Percentiles rank a stretch among this genome's conserved stretches.
Conservation (phyloP, 1,140 invertebrate genomes). For the Diabrotica undecimpunctata region DNA sequence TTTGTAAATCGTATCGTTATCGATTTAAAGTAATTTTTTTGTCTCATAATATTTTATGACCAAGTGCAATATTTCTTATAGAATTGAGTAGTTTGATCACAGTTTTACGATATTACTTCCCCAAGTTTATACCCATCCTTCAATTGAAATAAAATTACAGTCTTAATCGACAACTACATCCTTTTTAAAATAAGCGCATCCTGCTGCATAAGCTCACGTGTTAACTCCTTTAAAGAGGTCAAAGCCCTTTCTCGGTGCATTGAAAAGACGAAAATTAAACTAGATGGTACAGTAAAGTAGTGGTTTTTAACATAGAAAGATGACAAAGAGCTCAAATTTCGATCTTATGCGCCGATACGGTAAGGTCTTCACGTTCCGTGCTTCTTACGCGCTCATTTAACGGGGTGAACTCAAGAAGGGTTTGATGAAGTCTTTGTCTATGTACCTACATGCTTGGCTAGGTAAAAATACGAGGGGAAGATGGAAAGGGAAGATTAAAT, state of each 20-base stretch:
- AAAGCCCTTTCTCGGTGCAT: background rate
- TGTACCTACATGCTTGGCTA: conserved; percentile 1
- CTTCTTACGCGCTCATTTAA: background rate
- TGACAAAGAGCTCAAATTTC: background rate
- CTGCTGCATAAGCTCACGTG: background rate
- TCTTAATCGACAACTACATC: too few relatives aligned
- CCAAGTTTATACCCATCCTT: too few relatives aligned
- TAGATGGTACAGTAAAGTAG: background rate
- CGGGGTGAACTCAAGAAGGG: background rate
- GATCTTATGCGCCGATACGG: background rate
- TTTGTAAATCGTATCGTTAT: too few relatives aligned
- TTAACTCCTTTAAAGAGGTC: background rate
- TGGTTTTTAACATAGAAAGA: background rate
- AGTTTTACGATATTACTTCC: too few relatives aligned
- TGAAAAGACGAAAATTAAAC: background rate
- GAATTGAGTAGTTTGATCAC: too few relatives aligned
- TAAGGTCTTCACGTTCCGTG: background rate
- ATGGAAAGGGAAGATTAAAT: background rate
- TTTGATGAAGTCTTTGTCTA: background rate
- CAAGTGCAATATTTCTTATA: too few relatives aligned
- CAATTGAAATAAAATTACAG: too few relatives aligned
- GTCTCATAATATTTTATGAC: too few relatives aligned
- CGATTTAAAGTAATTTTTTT: too few relatives aligned
- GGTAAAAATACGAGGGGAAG: background rate
- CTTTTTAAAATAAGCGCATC: background rate